These are phyloP conservation scores for Drosophila virilis DNA, from an alignment of 1,140 invertebrate genomes.

Conservation along the genomic window DNA sequence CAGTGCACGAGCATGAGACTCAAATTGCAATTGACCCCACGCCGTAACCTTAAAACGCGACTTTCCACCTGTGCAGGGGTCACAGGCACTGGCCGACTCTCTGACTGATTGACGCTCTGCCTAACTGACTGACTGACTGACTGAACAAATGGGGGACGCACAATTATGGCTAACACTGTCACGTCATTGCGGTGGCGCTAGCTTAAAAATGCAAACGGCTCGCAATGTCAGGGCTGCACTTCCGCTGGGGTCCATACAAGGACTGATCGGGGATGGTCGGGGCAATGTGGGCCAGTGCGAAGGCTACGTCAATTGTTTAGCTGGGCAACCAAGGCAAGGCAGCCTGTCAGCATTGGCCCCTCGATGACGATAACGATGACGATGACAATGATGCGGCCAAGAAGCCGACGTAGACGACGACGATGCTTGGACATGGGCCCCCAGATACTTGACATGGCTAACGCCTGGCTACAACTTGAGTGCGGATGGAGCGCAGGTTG, in stretches of 20 bases:
- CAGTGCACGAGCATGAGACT: conserved; percentile 27
- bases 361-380: conserved; percentile 25
- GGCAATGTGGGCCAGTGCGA: neutral
- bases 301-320: conserved; percentile 18
- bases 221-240: conserved; percentile 43
- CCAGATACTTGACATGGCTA: conserved; percentile 20
- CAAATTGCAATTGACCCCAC: conserved; percentile 32
- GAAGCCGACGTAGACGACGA: conserved; percentile 15
- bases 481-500: neutral
- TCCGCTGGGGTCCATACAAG: neutral
- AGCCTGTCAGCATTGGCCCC: conserved; percentile 25
- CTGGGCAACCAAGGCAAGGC: conserved; percentile 17
- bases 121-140: conserved; percentile 7
- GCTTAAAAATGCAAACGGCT: conserved; percentile 34
- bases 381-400: conserved; percentile 25
- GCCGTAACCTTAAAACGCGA: conserved; percentile 18
- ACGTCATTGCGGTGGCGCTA: conserved; percentile 24
- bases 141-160: conserved; percentile 21
- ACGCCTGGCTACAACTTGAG: neutral
- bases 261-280: neutral
- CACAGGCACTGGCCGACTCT: neutral
- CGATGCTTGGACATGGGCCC: conserved; percentile 4
- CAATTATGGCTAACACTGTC: conserved; percentile 47
- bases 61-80: conserved; percentile 26
- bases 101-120: neutral